phyloP scores from a whole-genome alignment of 2,113 vertebrate species.

The Peromyscus maniculatus region DNA sequence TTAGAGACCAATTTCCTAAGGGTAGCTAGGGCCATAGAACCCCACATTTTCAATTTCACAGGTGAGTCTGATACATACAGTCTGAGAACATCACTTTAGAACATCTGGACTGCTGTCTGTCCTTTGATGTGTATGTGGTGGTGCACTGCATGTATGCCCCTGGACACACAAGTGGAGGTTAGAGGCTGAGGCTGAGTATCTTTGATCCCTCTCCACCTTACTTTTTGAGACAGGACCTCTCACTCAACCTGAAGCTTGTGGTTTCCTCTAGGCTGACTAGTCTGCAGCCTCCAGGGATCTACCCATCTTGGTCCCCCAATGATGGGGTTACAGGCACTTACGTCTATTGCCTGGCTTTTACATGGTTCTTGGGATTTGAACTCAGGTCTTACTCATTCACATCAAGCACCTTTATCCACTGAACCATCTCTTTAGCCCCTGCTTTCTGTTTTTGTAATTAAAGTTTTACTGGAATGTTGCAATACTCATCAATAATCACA shows the following conservation, averaged over 20 bases:
- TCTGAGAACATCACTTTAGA: not conserved
- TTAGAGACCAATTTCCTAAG: not conserved
- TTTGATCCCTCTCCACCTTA: not conserved
- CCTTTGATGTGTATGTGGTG: not conserved
- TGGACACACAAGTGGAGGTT: not conserved
- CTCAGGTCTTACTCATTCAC: not conserved
- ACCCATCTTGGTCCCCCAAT: not conserved
- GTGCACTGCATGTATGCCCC: too few relatives aligned
- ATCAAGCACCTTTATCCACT: not conserved
- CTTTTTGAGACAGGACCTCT: not conserved
- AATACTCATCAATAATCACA: not conserved
- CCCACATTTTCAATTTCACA: not conserved
- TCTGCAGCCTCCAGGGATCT: too few relatives aligned
- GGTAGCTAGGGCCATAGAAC: not conserved
- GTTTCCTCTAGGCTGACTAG: not conserved
- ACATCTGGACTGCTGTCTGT: not conserved
- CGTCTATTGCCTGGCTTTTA: not conserved
- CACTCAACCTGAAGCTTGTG: not conserved
- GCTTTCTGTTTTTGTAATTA: not conserved
- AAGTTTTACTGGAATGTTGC: conserved; percentile 12
- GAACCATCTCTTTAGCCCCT: not conserved
- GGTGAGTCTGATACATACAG: not conserved
- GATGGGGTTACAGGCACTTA: not conserved
- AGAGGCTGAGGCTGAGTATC: not conserved
- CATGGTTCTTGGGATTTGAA: not conserved